Evolutionary conservation across 2,888 invertebrate genomes (phyloP).

Genomic region (Cactoblastis cactorum): DNA sequence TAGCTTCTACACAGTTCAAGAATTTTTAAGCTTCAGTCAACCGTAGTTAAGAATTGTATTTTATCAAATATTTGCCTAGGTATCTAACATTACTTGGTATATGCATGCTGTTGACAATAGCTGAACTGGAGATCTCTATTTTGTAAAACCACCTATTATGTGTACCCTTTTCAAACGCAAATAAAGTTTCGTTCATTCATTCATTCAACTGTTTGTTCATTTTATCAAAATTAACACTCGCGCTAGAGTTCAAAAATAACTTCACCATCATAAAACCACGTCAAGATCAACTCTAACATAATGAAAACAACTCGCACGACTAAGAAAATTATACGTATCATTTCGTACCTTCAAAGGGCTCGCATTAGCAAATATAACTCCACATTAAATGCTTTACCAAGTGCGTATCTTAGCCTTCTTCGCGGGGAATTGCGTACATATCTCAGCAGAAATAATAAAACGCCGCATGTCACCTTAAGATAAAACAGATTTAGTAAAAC

Average conservation of each 20-base stretch:
- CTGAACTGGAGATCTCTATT: no score
- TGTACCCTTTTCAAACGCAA: no score
- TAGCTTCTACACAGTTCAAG: no score
- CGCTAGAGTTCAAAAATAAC: neutral
- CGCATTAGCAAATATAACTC: constrained; percentile 12
- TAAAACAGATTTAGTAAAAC: constrained; percentile 70
- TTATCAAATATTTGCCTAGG: no score
- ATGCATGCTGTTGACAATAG: no score
- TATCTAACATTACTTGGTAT: no score
- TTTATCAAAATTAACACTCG: neutral
- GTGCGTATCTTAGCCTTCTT: constrained; percentile 7
- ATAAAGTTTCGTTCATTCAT: no score
- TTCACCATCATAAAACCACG: neutral
- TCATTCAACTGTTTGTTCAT: no score
- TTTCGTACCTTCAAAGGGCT: constrained; percentile 12
- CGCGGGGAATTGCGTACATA: constrained; percentile 48
- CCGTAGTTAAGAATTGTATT: no score
- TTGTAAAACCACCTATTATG: no score
- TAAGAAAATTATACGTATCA: constrained; percentile 12
- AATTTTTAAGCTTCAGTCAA: no score
- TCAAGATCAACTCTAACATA: neutral
- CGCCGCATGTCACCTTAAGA: constrained; percentile 69
- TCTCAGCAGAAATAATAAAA: constrained; percentile 70
- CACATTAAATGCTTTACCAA: constrained; percentile 12
- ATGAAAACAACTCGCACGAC: constrained; percentile 2